These are phyloP conservation scores for Myiagra hebetior DNA, from an alignment of 2,113 vertebrate species.

Conservation along the genomic window DNA sequence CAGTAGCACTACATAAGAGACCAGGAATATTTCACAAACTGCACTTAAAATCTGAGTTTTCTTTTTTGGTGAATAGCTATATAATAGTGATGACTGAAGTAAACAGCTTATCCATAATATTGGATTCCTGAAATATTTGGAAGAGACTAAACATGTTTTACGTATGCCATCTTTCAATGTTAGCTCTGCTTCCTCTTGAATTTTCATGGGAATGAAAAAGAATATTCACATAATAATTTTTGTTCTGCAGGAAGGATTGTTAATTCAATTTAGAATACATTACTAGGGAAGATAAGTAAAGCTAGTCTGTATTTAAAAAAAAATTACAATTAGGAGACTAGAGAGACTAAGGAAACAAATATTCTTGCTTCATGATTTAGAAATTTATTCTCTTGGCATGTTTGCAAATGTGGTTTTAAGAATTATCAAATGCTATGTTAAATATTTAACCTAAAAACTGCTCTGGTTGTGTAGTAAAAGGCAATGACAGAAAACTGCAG, in stretches of 20 bases:
- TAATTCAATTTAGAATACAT: background rate
- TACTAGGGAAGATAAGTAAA: background rate
- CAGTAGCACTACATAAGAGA: background rate
- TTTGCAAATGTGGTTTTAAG: slow-evolving; percentile 4
- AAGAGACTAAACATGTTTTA: background rate
- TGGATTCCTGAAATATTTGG: background rate
- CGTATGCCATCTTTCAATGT: background rate
- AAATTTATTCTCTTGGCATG: slow-evolving; percentile 8
- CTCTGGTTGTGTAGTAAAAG: background rate
- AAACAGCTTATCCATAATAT: background rate
- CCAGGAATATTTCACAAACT: background rate
- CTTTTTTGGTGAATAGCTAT: background rate
- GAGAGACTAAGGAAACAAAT: background rate
- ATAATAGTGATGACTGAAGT: background rate
- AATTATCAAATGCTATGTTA: background rate
- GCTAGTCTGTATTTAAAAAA: background rate
- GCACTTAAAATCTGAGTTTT: background rate
- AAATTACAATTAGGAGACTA: background rate
- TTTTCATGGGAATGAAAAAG: background rate
- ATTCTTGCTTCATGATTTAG: background rate
- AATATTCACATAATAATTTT: background rate
- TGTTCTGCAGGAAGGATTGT: background rate
- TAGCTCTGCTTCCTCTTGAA: background rate
- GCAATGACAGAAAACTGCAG: background rate
- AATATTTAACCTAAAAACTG: background rate